Evolutionary conservation across 2,113 vertebrate genomes (phyloP).

Genomic region (Alectura lathami): DNA sequence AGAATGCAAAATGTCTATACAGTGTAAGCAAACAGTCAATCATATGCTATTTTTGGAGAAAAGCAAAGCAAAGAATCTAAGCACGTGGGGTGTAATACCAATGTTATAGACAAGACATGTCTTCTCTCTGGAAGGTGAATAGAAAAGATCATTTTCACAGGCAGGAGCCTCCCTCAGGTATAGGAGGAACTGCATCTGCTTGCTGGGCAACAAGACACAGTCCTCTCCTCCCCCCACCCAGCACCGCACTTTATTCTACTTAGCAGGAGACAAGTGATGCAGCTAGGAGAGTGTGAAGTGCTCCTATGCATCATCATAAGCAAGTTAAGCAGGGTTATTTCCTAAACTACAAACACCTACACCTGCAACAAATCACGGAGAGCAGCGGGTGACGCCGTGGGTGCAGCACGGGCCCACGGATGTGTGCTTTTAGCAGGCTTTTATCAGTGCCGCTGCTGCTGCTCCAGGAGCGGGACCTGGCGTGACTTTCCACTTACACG

Average conservation of each 20-base stretch:
- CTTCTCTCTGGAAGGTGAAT: not conserved
- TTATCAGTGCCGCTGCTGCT: not conserved
- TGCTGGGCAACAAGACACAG: not conserved
- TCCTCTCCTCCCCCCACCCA: not conserved
- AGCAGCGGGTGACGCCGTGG: not conserved
- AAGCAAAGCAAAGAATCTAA: not conserved
- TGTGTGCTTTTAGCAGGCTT: not conserved
- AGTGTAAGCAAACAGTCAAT: not conserved
- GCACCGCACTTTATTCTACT: slow-evolving; percentile 7
- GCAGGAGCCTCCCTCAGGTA: not conserved
- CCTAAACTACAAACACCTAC: slow-evolving; percentile 11
- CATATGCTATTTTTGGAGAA: not conserved
- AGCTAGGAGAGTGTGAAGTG: slow-evolving; percentile 17
- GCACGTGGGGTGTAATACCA: not conserved
- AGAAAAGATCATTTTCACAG: not conserved
- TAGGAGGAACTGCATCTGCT: not conserved
- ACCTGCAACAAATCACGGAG: slow-evolving; percentile 1
- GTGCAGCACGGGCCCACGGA: not conserved
- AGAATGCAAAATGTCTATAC: not conserved
- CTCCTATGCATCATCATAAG: slow-evolving; percentile 43
- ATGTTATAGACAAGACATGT: not conserved
- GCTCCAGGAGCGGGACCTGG: not conserved
- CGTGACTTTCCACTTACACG: not conserved
- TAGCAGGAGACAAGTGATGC: not conserved
- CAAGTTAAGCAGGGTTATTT: slow-evolving; percentile 41